Base-by-base conservation (phyloP, 1,140 invertebrate genomes). In the Andrena cerasifolii region DNA sequence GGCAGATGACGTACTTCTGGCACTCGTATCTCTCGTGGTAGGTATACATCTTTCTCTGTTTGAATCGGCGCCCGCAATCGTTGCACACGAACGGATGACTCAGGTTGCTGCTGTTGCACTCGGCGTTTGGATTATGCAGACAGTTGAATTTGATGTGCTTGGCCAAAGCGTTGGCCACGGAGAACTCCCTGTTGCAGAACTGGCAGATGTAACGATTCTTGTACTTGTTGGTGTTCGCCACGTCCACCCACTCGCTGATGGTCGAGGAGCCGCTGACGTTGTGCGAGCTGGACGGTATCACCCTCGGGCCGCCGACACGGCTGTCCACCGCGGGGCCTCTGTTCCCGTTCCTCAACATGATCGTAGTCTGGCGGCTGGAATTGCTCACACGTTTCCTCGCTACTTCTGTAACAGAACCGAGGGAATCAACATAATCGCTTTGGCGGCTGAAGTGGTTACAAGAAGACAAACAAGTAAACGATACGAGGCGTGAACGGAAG, bases 1-100 rank as follows among this genome's bases (percentile, higher is more conserved):
- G 0, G 26, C 81, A 83, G 3, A 12, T 45, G 1, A 54, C 0
- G 0, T 0, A 1, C 10, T 28, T 14, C 3, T 82, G 28, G 21
- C 88, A 89, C 3, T 80, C 84, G 28, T 85, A 73, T 10, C 18
- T 86, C 8, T 59, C 21, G 43, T 89, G 87, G 45, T 61, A 81
- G 1, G 68, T 72, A n/a, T 87, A n/a, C 0, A 18, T 12, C 5
- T 85, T 88, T n/a, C 51, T n/a, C 0, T 58, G 0, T 0, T 28
- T 78, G 31, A 81, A 89, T 24, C 45, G 65, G n/a, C 75, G 43
- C 3, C 78, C 78, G n/a, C 87, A 89, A 0, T 21, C 14, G 0
- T 24, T 0, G n/a, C 87, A 88, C 10, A 43, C 54, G 12, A 51
- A 79, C 5, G 14, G 43, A 10, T 40, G 43, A 10, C 31, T 76